These are phyloP conservation scores for Illadopsis cleaveri DNA, from an alignment of 2,113 vertebrate species.

Conservation along the genomic window DNA sequence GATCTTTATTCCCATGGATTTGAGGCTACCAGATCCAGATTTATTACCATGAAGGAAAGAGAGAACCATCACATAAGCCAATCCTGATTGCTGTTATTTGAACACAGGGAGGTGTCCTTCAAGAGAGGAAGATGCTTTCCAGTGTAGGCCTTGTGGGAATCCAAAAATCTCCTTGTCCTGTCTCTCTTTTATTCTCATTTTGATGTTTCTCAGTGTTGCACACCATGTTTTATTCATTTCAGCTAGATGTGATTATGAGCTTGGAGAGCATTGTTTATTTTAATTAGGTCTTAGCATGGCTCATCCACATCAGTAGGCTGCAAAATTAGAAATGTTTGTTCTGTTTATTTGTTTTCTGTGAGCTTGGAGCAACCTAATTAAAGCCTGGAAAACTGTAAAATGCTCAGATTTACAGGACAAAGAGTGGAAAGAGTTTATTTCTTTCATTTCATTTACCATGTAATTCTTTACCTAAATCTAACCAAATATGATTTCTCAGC, in stretches of 20 bases:
- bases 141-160: rapidly evolving
- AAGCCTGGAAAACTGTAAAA: not conserved
- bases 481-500: not conserved
- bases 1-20: not conserved
- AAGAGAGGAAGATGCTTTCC: not conserved
- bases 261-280: not conserved
- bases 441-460: not conserved
- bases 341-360: not conserved
- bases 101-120: not conserved
- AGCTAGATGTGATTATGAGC: not conserved
- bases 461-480: conserved; percentile 18
- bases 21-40: not conserved
- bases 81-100: not conserved
- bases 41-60: not conserved
- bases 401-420: not conserved
- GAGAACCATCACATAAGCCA: not conserved
- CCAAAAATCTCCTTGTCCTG: not conserved
- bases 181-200: not conserved
- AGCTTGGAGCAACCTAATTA: conserved; percentile 1
- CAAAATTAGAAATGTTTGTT: conserved; percentile 9
- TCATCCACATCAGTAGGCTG: not conserved
- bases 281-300: not conserved
- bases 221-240: not conserved
- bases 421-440: not conserved
- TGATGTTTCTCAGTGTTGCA: not conserved